These are phyloP conservation scores for Zootermopsis nevadensis DNA, from an alignment of 2,888 invertebrate genomes.

Conservation along the genomic window DNA sequence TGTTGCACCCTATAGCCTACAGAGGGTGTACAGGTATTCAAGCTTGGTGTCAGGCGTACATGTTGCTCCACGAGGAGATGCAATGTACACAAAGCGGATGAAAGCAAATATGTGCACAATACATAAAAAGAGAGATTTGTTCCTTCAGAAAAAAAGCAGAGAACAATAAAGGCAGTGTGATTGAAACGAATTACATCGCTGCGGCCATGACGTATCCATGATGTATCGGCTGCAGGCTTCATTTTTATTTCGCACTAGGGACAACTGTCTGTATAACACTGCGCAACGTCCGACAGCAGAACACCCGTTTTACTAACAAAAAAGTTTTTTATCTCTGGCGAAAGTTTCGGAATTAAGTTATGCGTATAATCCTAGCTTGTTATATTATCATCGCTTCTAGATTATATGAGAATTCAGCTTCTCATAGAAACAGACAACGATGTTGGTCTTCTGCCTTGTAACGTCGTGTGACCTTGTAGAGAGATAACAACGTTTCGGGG, in stretches of 20 bases:
- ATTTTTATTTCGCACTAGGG: constrained; percentile 14
- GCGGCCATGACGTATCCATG: constrained; percentile 8
- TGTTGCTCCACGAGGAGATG: no score
- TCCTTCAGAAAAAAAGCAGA: constrained; percentile 10
- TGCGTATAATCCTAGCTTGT: no score
- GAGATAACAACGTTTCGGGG: no score
- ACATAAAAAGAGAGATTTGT: neutral
- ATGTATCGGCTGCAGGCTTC: constrained; percentile 14
- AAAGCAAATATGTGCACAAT: constrained; percentile 2
- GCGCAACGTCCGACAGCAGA: neutral
- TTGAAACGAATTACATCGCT: constrained; percentile 30
- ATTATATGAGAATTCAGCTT: no score
- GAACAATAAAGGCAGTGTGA: constrained; percentile 9
- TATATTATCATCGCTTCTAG: no score
- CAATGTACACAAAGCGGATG: neutral
- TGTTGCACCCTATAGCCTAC: no score
- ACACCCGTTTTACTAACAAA: neutral
- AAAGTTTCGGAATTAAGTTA: no score
- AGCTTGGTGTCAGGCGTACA: no score
- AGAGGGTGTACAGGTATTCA: no score
- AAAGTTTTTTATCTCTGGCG: neutral
- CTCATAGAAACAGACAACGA: no score
- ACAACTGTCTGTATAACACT: neutral
- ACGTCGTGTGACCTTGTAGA: no score
- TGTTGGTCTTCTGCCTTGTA: no score